phyloP scores from a whole-genome alignment of 1,140 invertebrate genomes.

The Cydia amplana region DNA sequence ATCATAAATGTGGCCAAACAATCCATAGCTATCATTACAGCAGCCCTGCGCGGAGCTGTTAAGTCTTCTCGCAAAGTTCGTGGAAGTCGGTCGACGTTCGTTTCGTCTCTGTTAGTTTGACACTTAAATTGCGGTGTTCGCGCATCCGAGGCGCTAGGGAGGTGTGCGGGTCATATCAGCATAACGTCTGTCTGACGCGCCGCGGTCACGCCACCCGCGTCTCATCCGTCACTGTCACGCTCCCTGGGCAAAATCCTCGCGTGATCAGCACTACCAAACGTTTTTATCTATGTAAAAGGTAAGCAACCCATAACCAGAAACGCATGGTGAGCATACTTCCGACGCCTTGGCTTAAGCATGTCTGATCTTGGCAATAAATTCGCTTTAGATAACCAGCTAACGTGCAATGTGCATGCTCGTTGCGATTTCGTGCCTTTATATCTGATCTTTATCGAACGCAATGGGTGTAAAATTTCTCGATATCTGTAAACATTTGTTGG shows the following conservation, averaged over 20 bases:
- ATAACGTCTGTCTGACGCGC: slow-evolving; percentile 22
- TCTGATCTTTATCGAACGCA: slow-evolving; percentile 52
- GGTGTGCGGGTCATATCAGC: slow-evolving; percentile 26
- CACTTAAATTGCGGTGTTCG: slow-evolving; percentile 49
- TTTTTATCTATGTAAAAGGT: slow-evolving; percentile 68
- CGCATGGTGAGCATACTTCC: slow-evolving; percentile 47
- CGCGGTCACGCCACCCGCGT: slow-evolving; percentile 41
- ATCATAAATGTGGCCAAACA: slow-evolving; percentile 32
- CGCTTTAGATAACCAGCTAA: slow-evolving; percentile 64
- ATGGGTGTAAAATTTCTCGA: slow-evolving; percentile 40
- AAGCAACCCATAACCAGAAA: slow-evolving; percentile 68
- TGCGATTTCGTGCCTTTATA: slow-evolving; percentile 61
- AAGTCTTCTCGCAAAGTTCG: slow-evolving; percentile 19
- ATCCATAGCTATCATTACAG: slow-evolving; percentile 23
- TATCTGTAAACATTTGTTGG: slow-evolving; percentile 27
- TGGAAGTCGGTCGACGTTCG: slow-evolving; percentile 33
- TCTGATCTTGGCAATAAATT: slow-evolving; percentile 72
- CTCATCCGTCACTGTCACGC: slow-evolving; percentile 69
- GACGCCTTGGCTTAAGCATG: slow-evolving; percentile 60
- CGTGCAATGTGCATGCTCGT: slow-evolving; percentile 60
- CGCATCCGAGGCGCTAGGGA: slow-evolving; percentile 34
- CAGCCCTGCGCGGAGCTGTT: slow-evolving; percentile 25
- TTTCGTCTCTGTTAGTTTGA: slow-evolving; percentile 47
- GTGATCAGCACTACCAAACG: slow-evolving; percentile 65
- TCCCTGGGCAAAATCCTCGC: slow-evolving; percentile 59